Evolutionary conservation across 2,797 vertebrate genomes (phyloP), one percentile per base, ranked within the genome.

Genomic region (Mormyrus hasselquistii): DNA sequence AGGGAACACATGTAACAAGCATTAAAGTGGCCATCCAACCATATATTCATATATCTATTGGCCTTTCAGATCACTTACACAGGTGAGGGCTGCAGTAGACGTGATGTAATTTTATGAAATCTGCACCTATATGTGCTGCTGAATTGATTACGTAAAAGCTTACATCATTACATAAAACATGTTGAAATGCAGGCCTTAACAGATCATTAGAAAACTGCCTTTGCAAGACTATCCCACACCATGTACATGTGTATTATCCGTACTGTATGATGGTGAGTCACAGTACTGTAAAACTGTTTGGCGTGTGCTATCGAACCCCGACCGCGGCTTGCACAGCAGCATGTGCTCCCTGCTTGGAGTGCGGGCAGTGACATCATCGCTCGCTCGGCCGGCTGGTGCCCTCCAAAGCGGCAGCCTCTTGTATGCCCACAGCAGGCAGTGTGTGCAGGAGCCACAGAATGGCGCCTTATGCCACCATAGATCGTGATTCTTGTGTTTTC

Each of bases 401-500:
- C 44, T 47, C 22, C 19, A 8, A 59, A 2, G 19, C 4, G 84
- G 84, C 84, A 38, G 49, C 2, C 22, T 2, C 5, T 55, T 2
- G 0, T 12, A 85, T 29, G 29, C 83, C 84, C 84, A 25, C 14
- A 47, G 25, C 84, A 50, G 85, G 52, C 29, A 29, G 49, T 25
- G n/a, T 16, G 49, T 25, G 2, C 47, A 12, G 47, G n/a, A 44
- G 9, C 8, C 44, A 22, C 41, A 10, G 41, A 76, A 44, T 44
- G 25, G n/a, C 9, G 5, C 41, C 50, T 41, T 16, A n/a, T 53
- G 44, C 50, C 49, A 86, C 85, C 82, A 90, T 88, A 84, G 38
- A 89, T 89, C 88, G 87, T 25, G 87, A 41, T 16, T 62, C 22
- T 53, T 79, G n/a, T 3, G 88, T 82, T 83, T 82, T 52, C 69